Conservation (phyloP, 30 jellyfish, hydroid and myxozoan species). For the Aurelia sp. region DNA sequence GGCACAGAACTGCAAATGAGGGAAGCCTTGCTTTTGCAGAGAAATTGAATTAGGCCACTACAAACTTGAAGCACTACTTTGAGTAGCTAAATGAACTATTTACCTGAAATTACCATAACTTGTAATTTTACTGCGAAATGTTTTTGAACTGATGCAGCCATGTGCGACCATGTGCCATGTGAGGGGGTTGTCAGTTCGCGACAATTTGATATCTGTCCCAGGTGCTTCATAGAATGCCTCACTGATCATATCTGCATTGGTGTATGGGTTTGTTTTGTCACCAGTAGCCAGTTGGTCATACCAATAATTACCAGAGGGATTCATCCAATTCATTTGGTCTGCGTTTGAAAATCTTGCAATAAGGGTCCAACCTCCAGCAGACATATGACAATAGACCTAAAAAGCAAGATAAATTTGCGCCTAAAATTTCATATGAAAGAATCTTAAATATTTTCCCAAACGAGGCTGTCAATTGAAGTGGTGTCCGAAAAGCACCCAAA, state of each 20-base stretch:
- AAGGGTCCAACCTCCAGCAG: constrained; percentile 58
- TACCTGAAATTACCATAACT: constrained; percentile 58
- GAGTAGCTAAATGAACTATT: no score
- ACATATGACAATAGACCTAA: constrained; percentile 62
- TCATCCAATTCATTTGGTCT: constrained; percentile 42
- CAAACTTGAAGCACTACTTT: no score
- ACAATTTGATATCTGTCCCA: constrained; percentile 12
- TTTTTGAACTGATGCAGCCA: background rate
- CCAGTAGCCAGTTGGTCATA: constrained; percentile 46
- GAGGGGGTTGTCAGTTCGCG: constrained; percentile 32
- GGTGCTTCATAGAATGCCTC: constrained; percentile 27
- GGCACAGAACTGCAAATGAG: no score
- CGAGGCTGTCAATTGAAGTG: no score
- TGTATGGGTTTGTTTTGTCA: constrained; percentile 19
- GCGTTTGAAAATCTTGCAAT: constrained; percentile 64
- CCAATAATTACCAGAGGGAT: constrained; percentile 32
- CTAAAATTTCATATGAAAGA: no score
- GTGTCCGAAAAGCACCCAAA: no score
- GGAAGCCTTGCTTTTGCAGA: no score
- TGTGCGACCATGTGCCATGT: background rate
- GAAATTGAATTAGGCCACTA: no score
- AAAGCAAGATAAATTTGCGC: no score
- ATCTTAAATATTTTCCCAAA: no score
- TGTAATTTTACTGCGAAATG: constrained; percentile 19
- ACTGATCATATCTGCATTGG: constrained; percentile 51